These are phyloP conservation scores for Brachionus asplanchnoidis DNA, from an alignment of 1,140 invertebrate genomes.

Conservation along the genomic window DNA sequence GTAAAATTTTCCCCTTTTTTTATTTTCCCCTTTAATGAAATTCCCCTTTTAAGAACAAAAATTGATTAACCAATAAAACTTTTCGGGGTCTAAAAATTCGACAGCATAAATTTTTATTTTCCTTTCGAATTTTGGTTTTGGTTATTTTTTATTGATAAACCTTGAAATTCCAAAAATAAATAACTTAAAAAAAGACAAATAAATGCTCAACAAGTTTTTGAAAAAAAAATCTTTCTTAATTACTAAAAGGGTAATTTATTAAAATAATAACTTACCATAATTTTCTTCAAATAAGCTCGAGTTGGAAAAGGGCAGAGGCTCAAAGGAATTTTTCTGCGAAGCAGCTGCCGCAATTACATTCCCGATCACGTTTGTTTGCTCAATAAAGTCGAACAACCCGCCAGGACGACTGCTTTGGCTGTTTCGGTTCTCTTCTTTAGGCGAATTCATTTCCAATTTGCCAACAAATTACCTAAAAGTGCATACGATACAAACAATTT, in stretches of 20 bases:
- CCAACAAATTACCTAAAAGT: background rate
- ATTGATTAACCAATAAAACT: no score
- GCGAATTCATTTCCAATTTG: background rate
- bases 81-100: no score
- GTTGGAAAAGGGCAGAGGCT: slow-evolving; percentile 32
- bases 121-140: no score
- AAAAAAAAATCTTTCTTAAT: background rate
- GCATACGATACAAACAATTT: background rate
- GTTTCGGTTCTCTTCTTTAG: background rate
- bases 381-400: slow-evolving; percentile 14
- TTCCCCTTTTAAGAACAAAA: no score
- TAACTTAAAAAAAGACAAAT: no score
- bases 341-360: slow-evolving; percentile 38
- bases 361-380: slow-evolving; percentile 26
- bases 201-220: no score
- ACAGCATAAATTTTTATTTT: no score
- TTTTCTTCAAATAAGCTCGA: slow-evolving; percentile 24
- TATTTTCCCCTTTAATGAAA: no score
- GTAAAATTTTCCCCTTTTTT: no score
- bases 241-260: background rate
- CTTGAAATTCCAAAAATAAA: no score
- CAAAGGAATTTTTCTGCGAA: slow-evolving; percentile 33
- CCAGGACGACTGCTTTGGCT: background rate
- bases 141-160: no score
- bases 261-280: slow-evolving; percentile 2